phyloP scores from a whole-genome alignment of 2,888 invertebrate species.

The Alcis repandata region DNA sequence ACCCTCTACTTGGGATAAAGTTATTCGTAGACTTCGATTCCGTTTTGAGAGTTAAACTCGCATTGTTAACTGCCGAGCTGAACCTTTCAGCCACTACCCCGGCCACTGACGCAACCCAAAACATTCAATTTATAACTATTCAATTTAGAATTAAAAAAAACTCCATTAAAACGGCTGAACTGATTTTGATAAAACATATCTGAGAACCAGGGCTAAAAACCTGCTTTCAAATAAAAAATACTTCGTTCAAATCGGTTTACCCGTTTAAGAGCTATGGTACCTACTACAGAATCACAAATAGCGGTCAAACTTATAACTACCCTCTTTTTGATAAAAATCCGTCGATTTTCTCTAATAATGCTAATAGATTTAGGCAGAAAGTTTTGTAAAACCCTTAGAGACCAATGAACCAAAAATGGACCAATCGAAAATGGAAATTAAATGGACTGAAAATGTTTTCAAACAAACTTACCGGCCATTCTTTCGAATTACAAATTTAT shows the following conservation, averaged over 20 bases:
- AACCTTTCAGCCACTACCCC: neutral
- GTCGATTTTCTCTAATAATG: conserved; percentile 1
- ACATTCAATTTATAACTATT: conserved; percentile 13
- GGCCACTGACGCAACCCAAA: neutral
- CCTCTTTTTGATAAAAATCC: too few relatives aligned
- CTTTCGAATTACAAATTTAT: neutral
- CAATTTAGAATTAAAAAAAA: too few relatives aligned
- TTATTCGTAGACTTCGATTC: neutral
- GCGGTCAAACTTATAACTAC: too few relatives aligned
- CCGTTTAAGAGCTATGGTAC: too few relatives aligned
- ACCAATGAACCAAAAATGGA: conserved; percentile 20
- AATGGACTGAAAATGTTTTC: conserved; percentile 24
- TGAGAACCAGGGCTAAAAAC: too few relatives aligned
- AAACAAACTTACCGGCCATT: conserved; percentile 21
- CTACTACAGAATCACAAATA: too few relatives aligned
- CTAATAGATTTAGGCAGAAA: conserved; percentile 3
- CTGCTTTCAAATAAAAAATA: too few relatives aligned
- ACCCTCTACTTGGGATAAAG: neutral
- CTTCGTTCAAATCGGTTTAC: too few relatives aligned
- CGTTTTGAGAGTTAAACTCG: neutral
- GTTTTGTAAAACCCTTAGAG: neutral
- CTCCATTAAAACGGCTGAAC: too few relatives aligned
- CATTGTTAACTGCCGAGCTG: neutral
- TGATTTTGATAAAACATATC: too few relatives aligned
- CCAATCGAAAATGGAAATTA: conserved; percentile 11